Evolutionary conservation across 2,797 vertebrate species (phyloP), one percentile per base, ranked within the genome.

Genomic region (Micromesistius poutassou): DNA sequence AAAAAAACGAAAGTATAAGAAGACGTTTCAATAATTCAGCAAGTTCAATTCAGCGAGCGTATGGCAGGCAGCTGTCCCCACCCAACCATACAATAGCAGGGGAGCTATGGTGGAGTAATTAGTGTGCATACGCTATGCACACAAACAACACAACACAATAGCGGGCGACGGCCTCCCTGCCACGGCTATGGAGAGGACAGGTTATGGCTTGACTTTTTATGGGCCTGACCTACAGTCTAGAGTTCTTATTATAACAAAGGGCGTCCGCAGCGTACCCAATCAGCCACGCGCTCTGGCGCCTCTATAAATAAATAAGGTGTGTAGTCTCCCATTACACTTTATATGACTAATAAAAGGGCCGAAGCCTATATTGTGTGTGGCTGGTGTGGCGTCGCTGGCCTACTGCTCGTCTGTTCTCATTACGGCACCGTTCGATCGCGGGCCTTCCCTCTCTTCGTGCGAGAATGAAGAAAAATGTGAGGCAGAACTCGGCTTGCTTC

Each of bases 21-120:
- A 30, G 3, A 31, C 5, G 68, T 81, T 82, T 93, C 31, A 93
- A 94, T 94, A 90, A 94, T 93, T 92, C 81, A 94, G 74, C 81
- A 88, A 9, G n/a, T 13, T n/a, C 1, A 62, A 25, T 62, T 62
- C 55, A 62, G 78, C 76, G 74, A 84, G 75, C 82, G 76, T 73
- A 78, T 68, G 81, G 85, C 84, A 82, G 62, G 62, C 87, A 90
- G 84, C 87, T 90, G 90, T 71, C 77, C 79, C 72, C n/a, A 72
- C 78, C 35, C 82, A 78, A 40, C 79, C 80, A 79, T 74, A 89
- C 82, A 91, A 87, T 82, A 80, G 73, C 81, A 83, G 16, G 10
- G 30, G 30, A 22, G 72, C 75, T 79, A 6, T 7, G 0, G 5
- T 35, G 33, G 33, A 35, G 33, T 55, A 19, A 72, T 72, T 42